Evolutionary conservation across 1,140 invertebrate genomes (phyloP), one percentile per base, ranked within the genome.

Genomic region (Drosophila persimilis): DNA sequence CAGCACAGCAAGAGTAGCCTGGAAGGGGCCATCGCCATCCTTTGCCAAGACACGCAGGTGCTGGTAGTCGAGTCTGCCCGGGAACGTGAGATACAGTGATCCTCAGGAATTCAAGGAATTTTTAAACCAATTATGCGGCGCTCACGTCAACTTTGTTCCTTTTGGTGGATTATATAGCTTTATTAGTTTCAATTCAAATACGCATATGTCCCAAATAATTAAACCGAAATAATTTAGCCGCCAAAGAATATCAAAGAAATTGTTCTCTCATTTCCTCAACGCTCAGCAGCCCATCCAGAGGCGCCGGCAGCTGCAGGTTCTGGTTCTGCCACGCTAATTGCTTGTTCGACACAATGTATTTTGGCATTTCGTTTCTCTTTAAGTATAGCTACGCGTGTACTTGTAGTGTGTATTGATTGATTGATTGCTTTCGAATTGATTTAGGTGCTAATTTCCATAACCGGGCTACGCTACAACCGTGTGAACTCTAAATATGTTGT

Each of bases 361-460:
- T 69, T 77, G 52, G 73, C 73, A 63, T 76, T 64, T 67, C 56
- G 69, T 58, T 59, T 66, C 46, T 24, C 62, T 31, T 63, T 63
- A 39, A n/a, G 45, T 70, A 78, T 61, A 71, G 44, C 46, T 73
- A 73, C 67, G 73, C 63, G 35, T 39, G 35, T 39, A 39, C 35
- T 39, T 13, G 11, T 13, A 13, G 35, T 39, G 11, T 39, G 35
- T 57, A 46, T 35, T 31, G 24, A 58, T 58, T 79, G 67, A 76
- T 84, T 83, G 69, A 84, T 84, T 84, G 80, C 72, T 84, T 58
- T 75, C 44, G 63, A 83, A 83, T 66, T 67, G 52, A 64, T 73
- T 61, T 55, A 69, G 74, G 56, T 61, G 62, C 56, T 75, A 69
- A 63, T 66, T 76, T 81, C 69, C 67, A 56, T 51, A 72, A 72